Evolutionary conservation across 2,888 invertebrate species (phyloP).

Genomic region (Lissocephala sabroskyi): DNA sequence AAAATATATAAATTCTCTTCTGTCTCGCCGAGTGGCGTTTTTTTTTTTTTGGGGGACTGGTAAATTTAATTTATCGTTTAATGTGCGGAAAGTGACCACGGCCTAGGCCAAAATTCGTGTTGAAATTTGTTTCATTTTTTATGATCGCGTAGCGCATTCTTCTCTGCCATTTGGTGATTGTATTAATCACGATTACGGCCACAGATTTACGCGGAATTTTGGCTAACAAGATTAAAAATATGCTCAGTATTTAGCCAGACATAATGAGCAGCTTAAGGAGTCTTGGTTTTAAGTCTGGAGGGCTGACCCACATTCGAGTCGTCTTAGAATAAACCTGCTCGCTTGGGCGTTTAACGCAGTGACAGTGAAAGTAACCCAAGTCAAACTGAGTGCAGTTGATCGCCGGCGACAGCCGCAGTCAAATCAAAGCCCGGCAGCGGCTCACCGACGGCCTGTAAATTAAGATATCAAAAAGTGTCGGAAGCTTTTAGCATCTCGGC

Average conservation of each 20-base stretch:
- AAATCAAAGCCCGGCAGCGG: not conserved
- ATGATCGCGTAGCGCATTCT: slow-evolving; percentile 16
- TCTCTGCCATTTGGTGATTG: slow-evolving; percentile 1
- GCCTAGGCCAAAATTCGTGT: not conserved
- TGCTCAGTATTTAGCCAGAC: no score
- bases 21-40: no score
- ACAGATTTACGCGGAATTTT: not conserved
- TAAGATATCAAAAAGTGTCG: slow-evolving; percentile 63
- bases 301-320: no score
- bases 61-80: slow-evolving; percentile 48
- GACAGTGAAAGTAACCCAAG: slow-evolving; percentile 53
- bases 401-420: not conserved
- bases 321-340: no score
- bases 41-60: no score
- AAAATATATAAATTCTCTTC: no score
- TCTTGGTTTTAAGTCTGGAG: no score
- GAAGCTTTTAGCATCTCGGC: slow-evolving; percentile 59
- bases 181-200: slow-evolving; percentile 5
- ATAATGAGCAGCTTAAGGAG: no score
- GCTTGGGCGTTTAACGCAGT: no score
- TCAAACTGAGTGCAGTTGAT: not conserved
- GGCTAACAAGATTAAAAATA: not conserved
- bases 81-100: slow-evolving; percentile 49
- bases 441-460: slow-evolving; percentile 49
- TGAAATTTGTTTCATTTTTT: not conserved